Percentiles rank a stretch among this genome's conserved stretches.
phyloP scores from a whole-genome alignment of 2,888 invertebrate genomes.

The Pomacea canaliculata region DNA sequence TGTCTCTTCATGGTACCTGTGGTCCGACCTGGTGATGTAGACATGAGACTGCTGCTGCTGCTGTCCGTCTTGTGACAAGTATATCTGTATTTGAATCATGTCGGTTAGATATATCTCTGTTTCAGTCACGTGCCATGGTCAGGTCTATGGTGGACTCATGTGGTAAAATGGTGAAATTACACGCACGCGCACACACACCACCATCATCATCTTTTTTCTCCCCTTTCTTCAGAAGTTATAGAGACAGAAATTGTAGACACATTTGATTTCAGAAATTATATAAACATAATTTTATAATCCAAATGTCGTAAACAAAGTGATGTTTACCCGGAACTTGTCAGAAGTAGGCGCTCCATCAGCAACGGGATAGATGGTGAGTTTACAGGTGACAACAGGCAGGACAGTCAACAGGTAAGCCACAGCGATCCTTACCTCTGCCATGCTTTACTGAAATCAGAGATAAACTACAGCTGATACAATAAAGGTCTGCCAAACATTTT shows the following conservation, averaged over 20 bases:
- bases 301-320: neutral
- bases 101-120: neutral
- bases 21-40: slow-evolving; percentile 24
- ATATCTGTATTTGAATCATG: neutral
- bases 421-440: neutral
- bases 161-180: too few relatives aligned
- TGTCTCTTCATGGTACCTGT: slow-evolving; percentile 6
- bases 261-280: too few relatives aligned
- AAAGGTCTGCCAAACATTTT: too few relatives aligned
- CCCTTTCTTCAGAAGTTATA: too few relatives aligned
- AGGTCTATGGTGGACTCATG: too few relatives aligned
- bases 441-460: neutral
- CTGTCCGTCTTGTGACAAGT: neutral
- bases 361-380: neutral
- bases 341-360: neutral
- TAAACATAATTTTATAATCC: too few relatives aligned
- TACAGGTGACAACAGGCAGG: neutral
- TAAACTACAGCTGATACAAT: too few relatives aligned
- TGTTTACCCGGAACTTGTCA: slow-evolving; percentile 4
- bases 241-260: too few relatives aligned
- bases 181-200: too few relatives aligned
- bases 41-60: slow-evolving; percentile 9
- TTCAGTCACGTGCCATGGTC: too few relatives aligned
- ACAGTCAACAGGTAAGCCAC: neutral
- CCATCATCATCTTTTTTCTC: too few relatives aligned